Evolutionary conservation across 2,888 invertebrate species (phyloP).

Genomic region (Leptinotarsa juncta): DNA sequence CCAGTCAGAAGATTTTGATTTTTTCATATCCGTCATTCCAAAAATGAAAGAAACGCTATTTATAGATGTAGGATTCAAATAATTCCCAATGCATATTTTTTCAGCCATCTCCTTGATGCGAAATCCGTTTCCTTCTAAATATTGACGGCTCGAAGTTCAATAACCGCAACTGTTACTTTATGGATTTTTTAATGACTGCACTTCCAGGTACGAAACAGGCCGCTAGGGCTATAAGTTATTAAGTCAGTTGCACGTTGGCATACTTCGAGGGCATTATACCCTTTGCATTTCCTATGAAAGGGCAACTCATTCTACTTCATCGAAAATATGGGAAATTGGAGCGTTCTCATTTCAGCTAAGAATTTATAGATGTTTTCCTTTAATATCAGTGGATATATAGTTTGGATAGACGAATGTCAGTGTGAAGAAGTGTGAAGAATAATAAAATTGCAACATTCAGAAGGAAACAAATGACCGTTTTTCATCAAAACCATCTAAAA

Average conservation of each 20-base stretch:
- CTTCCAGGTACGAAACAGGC: slow-evolving; percentile 30
- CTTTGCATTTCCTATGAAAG: slow-evolving; percentile 16
- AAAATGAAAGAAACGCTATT: too few relatives aligned
- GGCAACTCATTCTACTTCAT: slow-evolving; percentile 19
- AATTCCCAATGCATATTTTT: neutral
- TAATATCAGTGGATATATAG: too few relatives aligned
- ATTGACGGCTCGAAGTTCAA: slow-evolving; percentile 28
- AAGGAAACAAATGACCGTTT: too few relatives aligned
- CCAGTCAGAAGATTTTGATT: too few relatives aligned
- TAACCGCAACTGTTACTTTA: slow-evolving; percentile 44
- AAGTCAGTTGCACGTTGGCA: slow-evolving; percentile 36
- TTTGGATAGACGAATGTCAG: too few relatives aligned
- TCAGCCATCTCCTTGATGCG: neutral
- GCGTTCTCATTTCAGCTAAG: too few relatives aligned
- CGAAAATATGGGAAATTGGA: neutral
- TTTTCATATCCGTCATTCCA: too few relatives aligned
- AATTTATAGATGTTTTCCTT: too few relatives aligned
- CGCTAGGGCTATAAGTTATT: slow-evolving; percentile 31
- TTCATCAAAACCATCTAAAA: too few relatives aligned
- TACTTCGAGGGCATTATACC: slow-evolving; percentile 37
- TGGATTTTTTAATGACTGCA: slow-evolving; percentile 40
- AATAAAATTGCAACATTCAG: too few relatives aligned
- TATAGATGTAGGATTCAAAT: neutral
- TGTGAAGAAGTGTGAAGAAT: too few relatives aligned
- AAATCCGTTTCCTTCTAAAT: slow-evolving; percentile 2